Evolutionary conservation across 2,797 vertebrate genomes (phyloP).

Genomic region (Peromyscus nudipes): DNA sequence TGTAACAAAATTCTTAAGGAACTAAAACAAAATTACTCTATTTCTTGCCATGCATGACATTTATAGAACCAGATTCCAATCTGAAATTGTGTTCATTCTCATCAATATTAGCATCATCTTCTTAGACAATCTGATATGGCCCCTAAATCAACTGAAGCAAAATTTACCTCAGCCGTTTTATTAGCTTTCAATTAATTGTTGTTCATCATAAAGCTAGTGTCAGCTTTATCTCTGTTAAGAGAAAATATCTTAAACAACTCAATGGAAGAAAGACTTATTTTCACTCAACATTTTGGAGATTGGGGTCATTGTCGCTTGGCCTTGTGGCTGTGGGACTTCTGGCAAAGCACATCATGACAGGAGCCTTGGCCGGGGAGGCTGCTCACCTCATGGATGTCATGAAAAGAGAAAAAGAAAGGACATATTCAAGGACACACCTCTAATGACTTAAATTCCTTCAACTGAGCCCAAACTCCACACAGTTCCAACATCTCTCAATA

Average conservation of each 20-base stretch:
- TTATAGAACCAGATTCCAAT: background rate
- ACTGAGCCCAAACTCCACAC: background rate
- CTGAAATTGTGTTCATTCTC: background rate
- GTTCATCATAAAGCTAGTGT: background rate
- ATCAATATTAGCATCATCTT: background rate
- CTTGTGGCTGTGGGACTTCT: background rate
- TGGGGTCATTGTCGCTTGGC: background rate
- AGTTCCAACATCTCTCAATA: background rate
- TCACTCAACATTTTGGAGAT: background rate
- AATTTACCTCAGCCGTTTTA: background rate
- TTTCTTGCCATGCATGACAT: background rate
- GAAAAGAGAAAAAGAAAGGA: background rate
- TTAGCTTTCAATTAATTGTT: background rate
- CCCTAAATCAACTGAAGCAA: background rate
- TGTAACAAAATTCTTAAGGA: background rate
- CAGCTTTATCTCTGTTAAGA: background rate
- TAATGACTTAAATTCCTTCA: background rate
- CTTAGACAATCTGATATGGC: background rate
- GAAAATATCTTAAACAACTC: background rate
- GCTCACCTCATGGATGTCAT: background rate
- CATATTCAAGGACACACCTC: background rate
- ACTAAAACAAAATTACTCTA: conserved; percentile 5
- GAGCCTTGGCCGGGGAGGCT: background rate
- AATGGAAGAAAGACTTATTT: background rate
- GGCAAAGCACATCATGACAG: background rate